Evolutionary conservation across 2,888 invertebrate species (phyloP), one percentile per base, ranked within the genome.

Genomic region (Drosophila ochracea): DNA sequence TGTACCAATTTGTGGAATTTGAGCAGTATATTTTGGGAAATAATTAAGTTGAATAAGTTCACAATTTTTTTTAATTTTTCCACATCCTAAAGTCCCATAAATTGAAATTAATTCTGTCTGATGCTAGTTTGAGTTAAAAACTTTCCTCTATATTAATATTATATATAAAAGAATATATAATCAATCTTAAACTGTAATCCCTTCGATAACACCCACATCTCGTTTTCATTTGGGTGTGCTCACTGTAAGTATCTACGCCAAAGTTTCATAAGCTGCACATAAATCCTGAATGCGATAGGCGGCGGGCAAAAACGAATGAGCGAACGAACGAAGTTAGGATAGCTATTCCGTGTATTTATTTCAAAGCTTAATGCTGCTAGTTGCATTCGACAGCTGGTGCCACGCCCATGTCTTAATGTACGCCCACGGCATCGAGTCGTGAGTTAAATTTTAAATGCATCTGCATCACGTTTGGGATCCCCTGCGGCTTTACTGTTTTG

Each of bases 401-500:
- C 76, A 60, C 70, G 68, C 71, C 77, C 70, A 62, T 30, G 63
- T 67, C 71, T 71, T 62, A 68, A 69, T 60, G 25, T 60, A 58
- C 78, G 53, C 52, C 49, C 31, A 28, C 33, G 54, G 64, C 49
- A 72, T 68, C 3, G 65, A 79, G 80, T 64, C 62, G 43, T 31
- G 64, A 76, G 64, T 53, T 76, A 35, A 43, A 72, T 68, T 64
- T 70, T 66, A 68, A 61, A 63, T 82, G 72, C 77, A 81, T 63
- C 79, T 82, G 77, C 83, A 84, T 72, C 89, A 84, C 79, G 81
- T 83, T 76, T 80, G 64, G 68, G 65, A 68, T 74, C 78, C 37
- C 81, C 83, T 81, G 77, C 68, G 84, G 77, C 82, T 86, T 77
- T 67, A 77, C 87, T 75, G 68, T 84, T 82, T 85, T 76, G 84